A percentile compares a stretch with the other conserved stretches of the same genome.
These are phyloP conservation scores for Aspiorhynchus laticeps DNA, from an alignment of 2,113 vertebrate species.

Conservation along the genomic window DNA sequence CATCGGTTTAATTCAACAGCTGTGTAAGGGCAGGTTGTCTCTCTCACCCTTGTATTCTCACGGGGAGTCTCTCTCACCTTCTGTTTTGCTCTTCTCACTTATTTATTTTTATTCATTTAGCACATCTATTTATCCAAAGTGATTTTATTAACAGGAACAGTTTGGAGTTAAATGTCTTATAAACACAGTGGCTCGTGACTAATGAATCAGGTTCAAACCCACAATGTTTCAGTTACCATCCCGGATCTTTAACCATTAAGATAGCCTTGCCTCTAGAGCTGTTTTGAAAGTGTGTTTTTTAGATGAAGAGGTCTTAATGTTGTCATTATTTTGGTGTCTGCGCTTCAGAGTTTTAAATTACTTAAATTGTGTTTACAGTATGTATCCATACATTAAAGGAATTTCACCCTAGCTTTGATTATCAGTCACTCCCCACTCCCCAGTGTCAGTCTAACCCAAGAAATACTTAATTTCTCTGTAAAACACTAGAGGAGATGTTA, in stretches of 20 bases:
- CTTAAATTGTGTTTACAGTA: not conserved
- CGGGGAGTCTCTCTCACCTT: not conserved
- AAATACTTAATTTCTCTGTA: not conserved
- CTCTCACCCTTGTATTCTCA: slow-evolving; percentile 15
- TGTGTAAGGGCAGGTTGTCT: slow-evolving; percentile 11
- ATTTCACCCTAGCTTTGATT: not conserved
- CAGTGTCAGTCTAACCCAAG: not conserved
- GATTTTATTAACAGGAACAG: not conserved
- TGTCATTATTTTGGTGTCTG: not conserved
- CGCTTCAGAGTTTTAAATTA: not conserved
- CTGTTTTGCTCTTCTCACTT: not conserved
- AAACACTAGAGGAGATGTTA: not conserved
- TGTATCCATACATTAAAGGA: not conserved
- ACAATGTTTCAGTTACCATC: not conserved
- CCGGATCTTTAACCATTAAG: not conserved
- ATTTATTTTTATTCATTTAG: not conserved
- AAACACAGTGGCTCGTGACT: too few species aligned
- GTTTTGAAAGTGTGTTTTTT: not conserved
- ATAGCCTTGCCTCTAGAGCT: not conserved
- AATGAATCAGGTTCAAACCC: not conserved
- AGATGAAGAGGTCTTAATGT: not conserved
- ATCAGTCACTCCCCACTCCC: not conserved
- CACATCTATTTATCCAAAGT: not conserved
- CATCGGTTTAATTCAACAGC: not conserved
- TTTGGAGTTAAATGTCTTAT: not conserved